These are phyloP conservation scores for Sclerurus mexicanus DNA, from an alignment of 2,113 vertebrate genomes.

Conservation along the genomic window DNA sequence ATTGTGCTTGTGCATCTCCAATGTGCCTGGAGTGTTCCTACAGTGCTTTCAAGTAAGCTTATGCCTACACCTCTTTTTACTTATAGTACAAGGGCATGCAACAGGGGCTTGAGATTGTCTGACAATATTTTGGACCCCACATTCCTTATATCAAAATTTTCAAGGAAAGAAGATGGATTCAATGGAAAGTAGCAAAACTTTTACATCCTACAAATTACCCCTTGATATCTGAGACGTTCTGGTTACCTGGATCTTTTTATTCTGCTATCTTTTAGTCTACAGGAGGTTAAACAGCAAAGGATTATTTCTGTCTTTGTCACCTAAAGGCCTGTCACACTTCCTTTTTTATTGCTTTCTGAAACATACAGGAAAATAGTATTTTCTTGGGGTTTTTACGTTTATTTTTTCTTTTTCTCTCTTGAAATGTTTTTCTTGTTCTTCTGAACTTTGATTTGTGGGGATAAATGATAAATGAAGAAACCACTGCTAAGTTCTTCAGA, in stretches of 20 bases:
- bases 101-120: not conserved
- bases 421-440: not conserved
- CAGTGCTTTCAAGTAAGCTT: not conserved
- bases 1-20: not conserved
- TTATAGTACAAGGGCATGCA: accelerated
- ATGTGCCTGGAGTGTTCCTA: not conserved
- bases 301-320: not conserved
- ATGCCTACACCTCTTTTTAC: not conserved
- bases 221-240: not conserved
- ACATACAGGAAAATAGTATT: not conserved
- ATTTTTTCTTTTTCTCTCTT: not conserved
- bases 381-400: accelerated
- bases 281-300: not conserved
- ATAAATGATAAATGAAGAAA: slow-evolving; percentile 27
- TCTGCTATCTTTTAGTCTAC: not conserved
- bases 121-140: not conserved
- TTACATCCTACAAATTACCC: not conserved
- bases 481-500: not conserved
- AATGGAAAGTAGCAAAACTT: not conserved
- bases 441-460: not conserved
- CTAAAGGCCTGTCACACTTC: not conserved
- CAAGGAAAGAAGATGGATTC: not conserved
- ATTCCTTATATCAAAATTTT: not conserved
- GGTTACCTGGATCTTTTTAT: not conserved
- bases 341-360: not conserved